These are phyloP conservation scores for Cladorhizidae sp. DNA, from an alignment of 37 sponge, comb jelly and placozoan genomes.

Conservation along the genomic window DNA sequence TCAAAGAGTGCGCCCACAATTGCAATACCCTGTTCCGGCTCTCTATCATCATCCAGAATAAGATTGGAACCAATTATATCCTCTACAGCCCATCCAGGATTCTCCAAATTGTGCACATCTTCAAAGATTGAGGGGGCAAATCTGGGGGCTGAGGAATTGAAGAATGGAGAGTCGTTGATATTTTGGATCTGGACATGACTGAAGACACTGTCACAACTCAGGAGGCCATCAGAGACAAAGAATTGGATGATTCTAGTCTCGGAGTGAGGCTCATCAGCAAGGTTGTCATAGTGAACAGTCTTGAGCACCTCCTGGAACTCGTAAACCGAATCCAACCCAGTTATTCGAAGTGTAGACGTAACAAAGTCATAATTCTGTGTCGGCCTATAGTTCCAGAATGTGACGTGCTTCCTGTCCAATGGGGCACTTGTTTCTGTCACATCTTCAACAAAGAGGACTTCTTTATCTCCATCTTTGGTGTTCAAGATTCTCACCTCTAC, in stretches of 20 bases:
- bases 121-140: slow-evolving; percentile 54
- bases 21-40: slow-evolving; percentile 71
- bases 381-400: slow-evolving; percentile 60
- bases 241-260: slow-evolving; percentile 46
- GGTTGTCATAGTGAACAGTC: slow-evolving; percentile 78
- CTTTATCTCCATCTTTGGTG: slow-evolving; percentile 58
- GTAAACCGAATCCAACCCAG: slow-evolving; percentile 71
- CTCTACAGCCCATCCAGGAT: slow-evolving; percentile 79
- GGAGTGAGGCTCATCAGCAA: slow-evolving; percentile 72
- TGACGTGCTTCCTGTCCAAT: slow-evolving; percentile 32
- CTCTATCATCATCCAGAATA: slow-evolving; percentile 71
- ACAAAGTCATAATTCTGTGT: slow-evolving; percentile 63
- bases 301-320: slow-evolving; percentile 77
- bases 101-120: slow-evolving; percentile 43
- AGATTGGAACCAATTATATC: slow-evolving; percentile 43
- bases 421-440: slow-evolving; percentile 52
- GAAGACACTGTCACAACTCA: slow-evolving; percentile 31
- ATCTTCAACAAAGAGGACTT: slow-evolving; percentile 59
- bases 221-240: slow-evolving; percentile 73
- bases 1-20: slow-evolving; percentile 48
- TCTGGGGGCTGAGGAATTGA: slow-evolving; percentile 45
- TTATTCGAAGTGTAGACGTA: slow-evolving; percentile 66
- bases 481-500: slow-evolving; percentile 52
- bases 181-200: slow-evolving; percentile 38
- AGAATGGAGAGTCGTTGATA: slow-evolving; percentile 88